These are phyloP conservation scores for Galbula dea DNA, from an alignment of 2,113 vertebrate genomes.

Conservation along the genomic window DNA sequence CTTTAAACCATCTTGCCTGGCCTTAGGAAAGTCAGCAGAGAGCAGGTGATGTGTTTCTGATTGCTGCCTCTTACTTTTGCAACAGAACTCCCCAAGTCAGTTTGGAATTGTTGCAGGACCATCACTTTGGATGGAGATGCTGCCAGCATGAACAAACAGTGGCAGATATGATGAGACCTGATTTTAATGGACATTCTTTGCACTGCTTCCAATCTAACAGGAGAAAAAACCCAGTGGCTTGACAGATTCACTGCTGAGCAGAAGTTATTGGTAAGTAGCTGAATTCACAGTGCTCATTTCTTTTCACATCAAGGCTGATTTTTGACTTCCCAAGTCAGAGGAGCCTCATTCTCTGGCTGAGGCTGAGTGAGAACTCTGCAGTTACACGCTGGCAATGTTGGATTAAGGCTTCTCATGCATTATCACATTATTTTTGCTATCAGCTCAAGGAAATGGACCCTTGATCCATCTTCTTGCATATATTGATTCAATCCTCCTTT, in stretches of 20 bases:
- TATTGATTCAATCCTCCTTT: conserved; percentile 46
- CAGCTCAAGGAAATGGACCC: conserved; percentile 48
- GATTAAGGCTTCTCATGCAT: background rate
- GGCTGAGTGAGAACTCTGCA: background rate
- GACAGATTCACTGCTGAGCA: background rate
- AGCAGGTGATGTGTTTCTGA: background rate
- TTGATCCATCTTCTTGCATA: conserved; percentile 36
- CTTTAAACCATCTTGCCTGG: background rate
- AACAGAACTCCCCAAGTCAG: background rate
- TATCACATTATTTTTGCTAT: conserved; percentile 17
- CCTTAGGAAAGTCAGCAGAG: background rate
- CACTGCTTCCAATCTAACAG: background rate
- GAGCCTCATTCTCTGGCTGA: background rate
- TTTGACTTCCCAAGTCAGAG: background rate
- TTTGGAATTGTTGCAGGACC: background rate
- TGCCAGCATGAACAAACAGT: background rate
- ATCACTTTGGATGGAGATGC: background rate
- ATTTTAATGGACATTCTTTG: background rate
- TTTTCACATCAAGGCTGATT: background rate
- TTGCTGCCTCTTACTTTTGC: background rate
- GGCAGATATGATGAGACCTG: background rate
- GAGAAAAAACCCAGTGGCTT: background rate
- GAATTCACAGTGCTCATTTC: fast-evolving
- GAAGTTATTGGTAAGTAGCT: background rate
- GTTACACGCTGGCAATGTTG: background rate